Conservation (phyloP, 2,797 vertebrate species). For the Ptychobarbus kaznakovi region DNA sequence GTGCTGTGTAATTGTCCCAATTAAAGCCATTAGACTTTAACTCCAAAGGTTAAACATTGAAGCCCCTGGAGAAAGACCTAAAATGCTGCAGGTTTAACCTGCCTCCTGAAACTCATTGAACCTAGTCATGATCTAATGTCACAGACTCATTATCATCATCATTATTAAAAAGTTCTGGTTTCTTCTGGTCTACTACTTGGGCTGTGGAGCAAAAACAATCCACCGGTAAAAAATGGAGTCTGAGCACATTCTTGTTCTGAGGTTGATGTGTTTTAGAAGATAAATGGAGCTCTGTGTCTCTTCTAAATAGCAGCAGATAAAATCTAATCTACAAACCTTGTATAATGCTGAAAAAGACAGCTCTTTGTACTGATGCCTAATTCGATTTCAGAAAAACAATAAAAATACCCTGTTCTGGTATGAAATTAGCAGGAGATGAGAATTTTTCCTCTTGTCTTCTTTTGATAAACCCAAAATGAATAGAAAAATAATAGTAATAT, state of each 20-base stretch:
- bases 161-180: conserved; percentile 41
- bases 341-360: conserved; percentile 38
- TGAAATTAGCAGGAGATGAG: not conserved
- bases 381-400: conserved; percentile 39
- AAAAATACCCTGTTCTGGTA: conserved; percentile 33
- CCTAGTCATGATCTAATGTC: conserved; percentile 35
- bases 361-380: conserved; percentile 19
- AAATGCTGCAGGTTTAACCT: conserved; percentile 15
- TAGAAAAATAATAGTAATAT: not conserved
- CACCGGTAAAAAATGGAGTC: not conserved
- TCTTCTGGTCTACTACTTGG: not conserved
- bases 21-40: conserved; percentile 46
- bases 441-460: not conserved
- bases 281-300: conserved; percentile 13
- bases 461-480: not conserved
- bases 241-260: conserved; percentile 13
- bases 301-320: conserved; percentile 10
- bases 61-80: conserved; percentile 5
- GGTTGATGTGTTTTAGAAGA: not conserved
- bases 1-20: conserved; percentile 50
- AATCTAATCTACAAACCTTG: conserved; percentile 37
- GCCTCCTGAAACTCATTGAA: conserved; percentile 33
- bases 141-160: conserved; percentile 17
- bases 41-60: conserved; percentile 43
- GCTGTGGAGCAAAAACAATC: conserved; percentile 19